Evolutionary conservation across 2,113 vertebrate species (phyloP), one percentile per base, ranked within the genome.

Genomic region (Pelobates fuscus): DNA sequence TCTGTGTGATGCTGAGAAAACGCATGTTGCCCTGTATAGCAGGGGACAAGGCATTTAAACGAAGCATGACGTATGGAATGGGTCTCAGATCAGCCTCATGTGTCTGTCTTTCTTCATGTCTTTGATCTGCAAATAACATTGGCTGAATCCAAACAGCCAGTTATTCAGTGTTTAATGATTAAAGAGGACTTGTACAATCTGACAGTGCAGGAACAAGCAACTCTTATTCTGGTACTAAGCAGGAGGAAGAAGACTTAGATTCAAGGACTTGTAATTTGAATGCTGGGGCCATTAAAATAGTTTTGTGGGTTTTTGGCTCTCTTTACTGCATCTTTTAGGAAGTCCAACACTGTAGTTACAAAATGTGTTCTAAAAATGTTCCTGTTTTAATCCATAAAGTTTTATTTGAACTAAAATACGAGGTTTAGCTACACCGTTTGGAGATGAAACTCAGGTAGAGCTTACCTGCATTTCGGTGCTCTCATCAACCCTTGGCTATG

Each of bases 41-140:
- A 83, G 84, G 80, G 63, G 79, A 7, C 64, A 59, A 80, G 80
- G 83, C 21, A 85, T 89, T 75, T 78, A 27, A 83, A 60, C 82
- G 81, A 83, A 83, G 82, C 72, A 1, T 77, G 77, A 77, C 4
- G 0, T 69, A 80, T 74, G 67, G 44, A 74, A 60, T 72, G 67
- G 24, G 59, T 71, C 76, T 60, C 49, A 23, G 78, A 82, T 72
- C 20, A 77, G 77, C 78, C 79, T 83, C 75, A 2, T 52, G 58
- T 62, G 57, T 81, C 81, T 83, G 83, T 81, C 82, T 80, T 87
- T 87, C 79, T 79, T 88, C 82, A 70, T 52, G 70, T 23, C 79
- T 78, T 80, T 73, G 83, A 86, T 86, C 49, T 78, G 54, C 20
- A 80, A 82, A 87, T 85, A 87, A 86, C 75, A 8, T 14, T 37